Base-by-base conservation (phyloP, 2,888 invertebrate genomes). In the Machimus rusticus region DNA sequence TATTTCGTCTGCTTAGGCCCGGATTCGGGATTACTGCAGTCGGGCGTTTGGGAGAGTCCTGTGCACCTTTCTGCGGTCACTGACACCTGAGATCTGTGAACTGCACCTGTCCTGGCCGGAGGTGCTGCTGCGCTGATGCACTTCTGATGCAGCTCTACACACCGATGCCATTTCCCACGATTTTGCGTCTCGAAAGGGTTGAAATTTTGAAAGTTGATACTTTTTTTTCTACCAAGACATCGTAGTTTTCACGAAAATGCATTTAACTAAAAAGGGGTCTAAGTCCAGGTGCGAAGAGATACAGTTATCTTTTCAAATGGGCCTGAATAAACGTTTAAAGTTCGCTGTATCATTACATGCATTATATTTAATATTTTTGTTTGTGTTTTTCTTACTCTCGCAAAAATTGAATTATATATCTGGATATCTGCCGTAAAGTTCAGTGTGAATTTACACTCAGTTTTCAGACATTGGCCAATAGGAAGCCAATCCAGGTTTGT, bases 51-150 rank as follows among this genome's bases (percentile, higher is more conserved):
- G 31, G 46, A 19, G 12, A 66, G 46, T 31, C 78, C 46, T 28
- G 55, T 86, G 86, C 86, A 86, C 86, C 86, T 55, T 86, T 57
- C 34, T 77, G 86, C 77, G 86, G 86, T 86, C 86, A 86, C 77
- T 86, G 86, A 86, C 86, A 86, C 46, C 23, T 86, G 78, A 86
- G 86, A 77, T 78, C 23, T 86, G 39, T 37, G 39, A 86, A 86
- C 31, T 78, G 57, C 86, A 86, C 86, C 86, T 86, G 86, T 85
- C 86, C 55, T 78, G 19, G n/a, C 23, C 28, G 9, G 51, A 23
- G 66, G 66, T 66, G 8, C 12, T 66, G 66, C 66, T 23, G 9
- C 23, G 66, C 23, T 66, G 66, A 23, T 66, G 66, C 31, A 19
- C 46, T 28, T 82, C 19, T 51, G 55, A n/a, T 39, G 84, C 43